phyloP scores from a whole-genome alignment of 2,888 invertebrate genomes.

The Lissocephala sabroskyi region DNA sequence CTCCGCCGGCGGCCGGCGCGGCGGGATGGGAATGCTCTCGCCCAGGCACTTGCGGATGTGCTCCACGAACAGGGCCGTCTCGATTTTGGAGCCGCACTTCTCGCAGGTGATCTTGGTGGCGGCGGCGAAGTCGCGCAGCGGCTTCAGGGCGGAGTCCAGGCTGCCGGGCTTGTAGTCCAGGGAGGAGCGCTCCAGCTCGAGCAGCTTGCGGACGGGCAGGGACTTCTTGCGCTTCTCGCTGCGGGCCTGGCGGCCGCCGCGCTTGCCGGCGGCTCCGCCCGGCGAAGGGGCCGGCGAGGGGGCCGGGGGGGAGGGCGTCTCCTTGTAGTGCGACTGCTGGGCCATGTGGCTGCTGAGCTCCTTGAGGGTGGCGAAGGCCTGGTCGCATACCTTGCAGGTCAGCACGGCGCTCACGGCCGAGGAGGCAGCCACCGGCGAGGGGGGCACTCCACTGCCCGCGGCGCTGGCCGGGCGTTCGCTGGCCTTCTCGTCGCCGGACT shows the following conservation, averaged over 20 bases:
- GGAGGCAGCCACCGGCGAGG: constrained; percentile 20
- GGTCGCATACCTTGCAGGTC: constrained; percentile 97
- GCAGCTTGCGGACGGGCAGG: constrained; percentile 88
- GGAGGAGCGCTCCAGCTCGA: constrained; percentile 83
- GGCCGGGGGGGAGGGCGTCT: constrained; percentile 67
- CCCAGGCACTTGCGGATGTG: constrained; percentile 94
- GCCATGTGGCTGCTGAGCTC: constrained; percentile 98
- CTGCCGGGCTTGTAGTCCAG: constrained; percentile 88
- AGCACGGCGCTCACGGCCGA: constrained; percentile 92
- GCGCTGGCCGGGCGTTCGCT: constrained; percentile 64
- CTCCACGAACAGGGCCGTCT: constrained; percentile 92
- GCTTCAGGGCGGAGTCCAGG: constrained; percentile 73
- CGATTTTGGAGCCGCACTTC: constrained; percentile 95
- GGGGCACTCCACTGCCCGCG: constrained; percentile 10
- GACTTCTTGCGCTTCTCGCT: constrained; percentile 92
- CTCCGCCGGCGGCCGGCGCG: constrained; percentile 70
- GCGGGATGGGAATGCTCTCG: constrained; percentile 74
- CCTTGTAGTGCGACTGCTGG: constrained; percentile 97
- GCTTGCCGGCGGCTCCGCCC: constrained; percentile 48
- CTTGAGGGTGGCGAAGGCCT: constrained; percentile 94
- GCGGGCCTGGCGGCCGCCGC: constrained; percentile 86
- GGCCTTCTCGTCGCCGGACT: constrained; percentile 86
- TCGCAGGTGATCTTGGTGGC: constrained; percentile 91
- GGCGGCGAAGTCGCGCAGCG: constrained; percentile 74
- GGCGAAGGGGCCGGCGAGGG: constrained; percentile 10